Evolutionary conservation across 2,888 invertebrate genomes (phyloP).

Genomic region (Pedicia rivosa): DNA sequence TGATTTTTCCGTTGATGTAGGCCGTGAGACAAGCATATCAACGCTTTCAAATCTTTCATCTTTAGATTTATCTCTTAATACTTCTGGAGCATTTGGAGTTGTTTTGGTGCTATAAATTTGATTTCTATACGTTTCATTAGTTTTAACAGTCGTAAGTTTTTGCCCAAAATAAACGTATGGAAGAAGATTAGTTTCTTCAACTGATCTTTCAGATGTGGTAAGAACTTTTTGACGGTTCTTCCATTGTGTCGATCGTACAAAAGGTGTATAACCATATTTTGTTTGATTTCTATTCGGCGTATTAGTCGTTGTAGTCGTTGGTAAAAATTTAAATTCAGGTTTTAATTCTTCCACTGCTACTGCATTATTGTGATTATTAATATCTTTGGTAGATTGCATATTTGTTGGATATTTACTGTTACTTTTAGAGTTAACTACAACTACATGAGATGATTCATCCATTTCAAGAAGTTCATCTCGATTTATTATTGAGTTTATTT

Average conservation of each 20-base stretch:
- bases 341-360: constrained; percentile 4
- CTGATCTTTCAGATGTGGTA: constrained; percentile 7
- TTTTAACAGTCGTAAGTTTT: constrained; percentile 35
- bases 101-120: no score
- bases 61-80: constrained; percentile 15
- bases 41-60: neutral
- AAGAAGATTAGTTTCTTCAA: constrained; percentile 37
- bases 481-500: neutral
- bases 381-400: constrained; percentile 21
- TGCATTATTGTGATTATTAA: constrained; percentile 15
- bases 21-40: constrained; percentile 13
- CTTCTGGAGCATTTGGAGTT: constrained; percentile 27
- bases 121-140: constrained; percentile 16
- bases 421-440: constrained; percentile 1
- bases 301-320: no score
- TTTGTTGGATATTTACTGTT: constrained; percentile 3
- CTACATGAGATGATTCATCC: constrained; percentile 28
- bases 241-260: no score
- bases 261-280: no score
- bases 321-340: constrained; percentile 1
- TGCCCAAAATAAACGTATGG: constrained; percentile 57
- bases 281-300: no score
- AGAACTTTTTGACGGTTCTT: no score
- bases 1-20: constrained; percentile 10
- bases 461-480: constrained; percentile 27